Conservation (phyloP, 2,888 invertebrate species). For the Prosopocoilus inquinatus region DNA sequence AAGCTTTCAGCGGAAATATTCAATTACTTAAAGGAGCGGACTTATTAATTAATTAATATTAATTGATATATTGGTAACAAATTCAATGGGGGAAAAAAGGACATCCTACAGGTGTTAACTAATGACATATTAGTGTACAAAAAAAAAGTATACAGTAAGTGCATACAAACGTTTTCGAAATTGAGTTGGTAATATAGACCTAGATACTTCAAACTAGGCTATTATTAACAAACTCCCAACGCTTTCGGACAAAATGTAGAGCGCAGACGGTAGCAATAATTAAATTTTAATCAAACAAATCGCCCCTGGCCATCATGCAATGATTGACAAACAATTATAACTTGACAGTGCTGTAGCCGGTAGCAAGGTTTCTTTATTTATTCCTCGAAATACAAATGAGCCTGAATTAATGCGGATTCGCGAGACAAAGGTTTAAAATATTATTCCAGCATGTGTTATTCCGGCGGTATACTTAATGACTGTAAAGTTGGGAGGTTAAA, state of each 20-base stretch:
- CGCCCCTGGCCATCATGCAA: conserved; percentile 21
- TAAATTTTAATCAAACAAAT: conserved; percentile 16
- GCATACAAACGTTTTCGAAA: too few relatives aligned
- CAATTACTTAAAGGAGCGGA: neutral
- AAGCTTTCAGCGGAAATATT: conserved; percentile 1
- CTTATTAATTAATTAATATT: neutral
- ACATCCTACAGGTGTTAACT: neutral
- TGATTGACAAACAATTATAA: conserved; percentile 35
- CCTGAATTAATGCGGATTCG: conserved; percentile 17
- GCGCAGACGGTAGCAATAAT: conserved; percentile 12
- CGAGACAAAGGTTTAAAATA: conserved; percentile 8
- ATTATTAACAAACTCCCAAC: too few relatives aligned
- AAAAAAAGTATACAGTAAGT: too few relatives aligned
- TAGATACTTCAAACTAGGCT: too few relatives aligned
- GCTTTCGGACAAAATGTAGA: too few relatives aligned
- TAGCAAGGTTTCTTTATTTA: conserved; percentile 22
- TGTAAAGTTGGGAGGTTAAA: conserved; percentile 6
- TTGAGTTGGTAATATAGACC: too few relatives aligned
- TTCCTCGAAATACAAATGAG: conserved; percentile 9
- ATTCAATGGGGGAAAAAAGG: too few relatives aligned
- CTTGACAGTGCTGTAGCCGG: conserved; percentile 25
- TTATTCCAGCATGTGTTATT: conserved; percentile 11
- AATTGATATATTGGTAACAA: neutral
- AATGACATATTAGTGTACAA: neutral
- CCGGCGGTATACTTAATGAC: conserved; percentile 13